Percentiles rank a stretch among this genome's conserved stretches.
Conservation (phyloP, 2,888 invertebrate species). For the Lochmaea capreae region DNA sequence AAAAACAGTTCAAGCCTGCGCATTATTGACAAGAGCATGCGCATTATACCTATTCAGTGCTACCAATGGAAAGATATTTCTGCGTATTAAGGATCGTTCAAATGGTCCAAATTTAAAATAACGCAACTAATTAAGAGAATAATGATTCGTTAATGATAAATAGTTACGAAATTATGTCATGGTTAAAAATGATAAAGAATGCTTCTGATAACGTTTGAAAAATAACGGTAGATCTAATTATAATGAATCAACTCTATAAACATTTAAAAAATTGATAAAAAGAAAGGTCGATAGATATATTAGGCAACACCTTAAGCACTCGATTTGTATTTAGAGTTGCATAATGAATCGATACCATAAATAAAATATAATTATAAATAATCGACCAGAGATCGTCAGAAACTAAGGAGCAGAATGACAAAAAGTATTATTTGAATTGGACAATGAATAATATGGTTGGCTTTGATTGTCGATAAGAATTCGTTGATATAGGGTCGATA, state of each 20-base stretch:
- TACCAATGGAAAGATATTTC: constrained; percentile 7
- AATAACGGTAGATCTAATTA: neutral
- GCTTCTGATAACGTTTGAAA: neutral
- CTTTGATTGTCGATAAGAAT: too few species aligned
- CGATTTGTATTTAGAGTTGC: neutral
- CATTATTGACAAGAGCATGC: constrained; percentile 17
- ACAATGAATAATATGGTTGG: too few species aligned
- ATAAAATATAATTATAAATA: neutral
- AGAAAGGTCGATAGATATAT: neutral
- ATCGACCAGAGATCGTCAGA: neutral
- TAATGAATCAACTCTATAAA: neutral
- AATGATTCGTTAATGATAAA: neutral
- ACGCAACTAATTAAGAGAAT: neutral
- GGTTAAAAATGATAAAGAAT: neutral
- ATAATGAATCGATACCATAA: neutral
- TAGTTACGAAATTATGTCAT: neutral
- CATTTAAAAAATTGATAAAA: too few species aligned
- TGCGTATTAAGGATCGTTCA: neutral
- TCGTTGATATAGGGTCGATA: too few species aligned
- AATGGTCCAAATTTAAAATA: neutral
- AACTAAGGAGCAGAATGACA: too few species aligned
- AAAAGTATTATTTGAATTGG: too few species aligned
- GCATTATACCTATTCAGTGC: neutral
- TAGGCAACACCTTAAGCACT: neutral
- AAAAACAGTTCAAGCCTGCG: constrained; percentile 28